Percentiles rank a stretch among this genome's conserved stretches.
Evolutionary conservation across 1,140 invertebrate species (phyloP).

Genomic region (Druon quercuslanigerum): DNA sequence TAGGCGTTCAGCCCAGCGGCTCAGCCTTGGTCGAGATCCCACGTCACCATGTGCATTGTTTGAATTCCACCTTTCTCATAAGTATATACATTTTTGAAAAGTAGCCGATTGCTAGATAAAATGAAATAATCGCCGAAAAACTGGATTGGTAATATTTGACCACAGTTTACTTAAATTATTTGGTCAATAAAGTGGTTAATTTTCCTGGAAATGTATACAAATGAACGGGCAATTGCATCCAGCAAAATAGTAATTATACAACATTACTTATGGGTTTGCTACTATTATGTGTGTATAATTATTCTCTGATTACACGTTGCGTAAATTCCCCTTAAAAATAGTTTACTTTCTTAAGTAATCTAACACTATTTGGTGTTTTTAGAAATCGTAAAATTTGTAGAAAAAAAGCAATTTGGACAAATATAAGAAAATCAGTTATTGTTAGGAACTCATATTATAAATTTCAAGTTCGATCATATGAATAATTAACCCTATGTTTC

Average conservation of each 20-base stretch:
- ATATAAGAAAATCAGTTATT: too few relatives aligned
- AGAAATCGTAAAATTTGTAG: too few relatives aligned
- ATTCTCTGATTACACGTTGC: conserved; percentile 16
- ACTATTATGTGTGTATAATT: neutral
- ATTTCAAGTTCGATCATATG: too few relatives aligned
- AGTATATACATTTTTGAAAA: neutral
- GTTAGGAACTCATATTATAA: too few relatives aligned
- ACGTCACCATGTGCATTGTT: conserved; percentile 62
- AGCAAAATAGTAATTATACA: conserved; percentile 3
- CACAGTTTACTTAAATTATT: neutral
- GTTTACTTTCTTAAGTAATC: neutral
- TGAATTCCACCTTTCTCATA: conserved; percentile 45
- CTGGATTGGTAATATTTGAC: neutral
- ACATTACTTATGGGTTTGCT: conserved; percentile 17
- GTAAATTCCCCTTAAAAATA: neutral
- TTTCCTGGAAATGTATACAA: neutral
- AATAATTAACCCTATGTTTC: too few relatives aligned
- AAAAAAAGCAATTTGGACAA: too few relatives aligned
- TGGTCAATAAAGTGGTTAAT: neutral
- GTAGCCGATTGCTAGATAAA: neutral
- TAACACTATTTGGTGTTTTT: neutral
- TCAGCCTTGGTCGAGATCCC: conserved; percentile 63
- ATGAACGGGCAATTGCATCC: conserved; percentile 1
- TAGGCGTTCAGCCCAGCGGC: neutral
- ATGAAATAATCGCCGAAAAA: conserved; percentile 6